These are phyloP conservation scores for Endomychus coccineus DNA, from an alignment of 2,888 invertebrate genomes.

Conservation along the genomic window DNA sequence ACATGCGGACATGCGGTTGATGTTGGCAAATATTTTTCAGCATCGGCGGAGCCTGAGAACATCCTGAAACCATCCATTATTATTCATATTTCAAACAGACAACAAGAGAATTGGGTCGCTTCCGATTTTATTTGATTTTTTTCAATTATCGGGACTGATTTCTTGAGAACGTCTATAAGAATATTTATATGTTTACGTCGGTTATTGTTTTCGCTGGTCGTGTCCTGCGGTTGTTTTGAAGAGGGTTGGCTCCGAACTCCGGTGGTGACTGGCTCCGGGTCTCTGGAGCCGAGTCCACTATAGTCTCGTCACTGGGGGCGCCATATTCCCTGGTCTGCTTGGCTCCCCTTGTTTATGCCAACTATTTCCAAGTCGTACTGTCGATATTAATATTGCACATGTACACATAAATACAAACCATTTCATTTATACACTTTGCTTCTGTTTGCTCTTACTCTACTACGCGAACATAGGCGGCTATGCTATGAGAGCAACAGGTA, in stretches of 20 bases:
- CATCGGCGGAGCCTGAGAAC: too few species aligned
- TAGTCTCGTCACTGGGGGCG: constrained; percentile 34
- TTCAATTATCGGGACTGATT: too few species aligned
- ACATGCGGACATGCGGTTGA: too few species aligned
- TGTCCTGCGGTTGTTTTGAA: constrained; percentile 24
- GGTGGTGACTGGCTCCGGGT: constrained; percentile 29
- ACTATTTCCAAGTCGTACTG: constrained; percentile 23
- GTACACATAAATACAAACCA: constrained; percentile 20
- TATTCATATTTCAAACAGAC: too few species aligned
- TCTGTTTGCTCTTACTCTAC: constrained; percentile 15
- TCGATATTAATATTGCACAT: constrained; percentile 37
- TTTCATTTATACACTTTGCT: constrained; percentile 16
- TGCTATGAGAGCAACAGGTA: too few species aligned
- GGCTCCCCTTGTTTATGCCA: constrained; percentile 36
- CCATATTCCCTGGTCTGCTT: constrained; percentile 25
- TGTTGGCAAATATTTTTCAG: too few species aligned
- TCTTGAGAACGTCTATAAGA: too few species aligned
- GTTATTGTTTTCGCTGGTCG: constrained; percentile 32
- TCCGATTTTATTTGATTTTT: too few species aligned
- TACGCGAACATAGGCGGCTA: too few species aligned
- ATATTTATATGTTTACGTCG: too few species aligned
- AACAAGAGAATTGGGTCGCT: too few species aligned
- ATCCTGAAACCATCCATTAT: too few species aligned
- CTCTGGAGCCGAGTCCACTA: constrained; percentile 35
- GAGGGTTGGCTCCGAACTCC: constrained; percentile 24